These are phyloP conservation scores for Adelognathus sp. DNA, from an alignment of 2,888 invertebrate species.

Conservation along the genomic window DNA sequence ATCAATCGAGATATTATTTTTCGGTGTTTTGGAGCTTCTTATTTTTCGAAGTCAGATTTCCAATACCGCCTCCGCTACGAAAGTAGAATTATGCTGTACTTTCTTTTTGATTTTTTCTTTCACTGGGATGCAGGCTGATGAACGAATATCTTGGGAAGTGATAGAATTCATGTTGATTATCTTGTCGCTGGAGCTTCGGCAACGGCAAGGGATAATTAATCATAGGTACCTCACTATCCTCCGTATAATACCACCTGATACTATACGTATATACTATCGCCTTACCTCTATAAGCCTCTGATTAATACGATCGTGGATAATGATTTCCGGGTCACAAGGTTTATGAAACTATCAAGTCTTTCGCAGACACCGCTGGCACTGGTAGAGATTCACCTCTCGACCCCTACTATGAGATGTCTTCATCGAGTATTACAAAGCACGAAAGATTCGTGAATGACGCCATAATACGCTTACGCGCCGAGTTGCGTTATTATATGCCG, in stretches of 20 bases:
- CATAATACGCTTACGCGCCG: neutral
- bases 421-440: conserved; percentile 3
- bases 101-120: neutral
- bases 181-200: neutral
- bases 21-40: too few species aligned
- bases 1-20: too few species aligned
- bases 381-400: neutral
- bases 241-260: conserved; percentile 10
- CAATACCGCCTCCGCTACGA: too few species aligned
- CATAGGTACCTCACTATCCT: neutral
- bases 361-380: neutral
- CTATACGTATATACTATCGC: conserved; percentile 7
- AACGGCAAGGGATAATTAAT: conserved; percentile 15
- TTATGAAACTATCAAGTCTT: conserved; percentile 39
- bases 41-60: too few species aligned
- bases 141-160: neutral
- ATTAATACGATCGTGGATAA: conserved; percentile 29
- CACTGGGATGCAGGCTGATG: too few species aligned
- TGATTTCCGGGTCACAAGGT: conserved; percentile 36
- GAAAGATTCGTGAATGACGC: conserved; percentile 8
- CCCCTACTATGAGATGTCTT: conserved; percentile 7
- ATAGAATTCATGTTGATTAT: neutral
- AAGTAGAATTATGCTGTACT: neutral
- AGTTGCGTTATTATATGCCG: neutral
- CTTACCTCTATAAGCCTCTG: conserved; percentile 9